phyloP scores from a whole-genome alignment of 2,797 vertebrate genomes.

The Euphonia xanthogaster region DNA sequence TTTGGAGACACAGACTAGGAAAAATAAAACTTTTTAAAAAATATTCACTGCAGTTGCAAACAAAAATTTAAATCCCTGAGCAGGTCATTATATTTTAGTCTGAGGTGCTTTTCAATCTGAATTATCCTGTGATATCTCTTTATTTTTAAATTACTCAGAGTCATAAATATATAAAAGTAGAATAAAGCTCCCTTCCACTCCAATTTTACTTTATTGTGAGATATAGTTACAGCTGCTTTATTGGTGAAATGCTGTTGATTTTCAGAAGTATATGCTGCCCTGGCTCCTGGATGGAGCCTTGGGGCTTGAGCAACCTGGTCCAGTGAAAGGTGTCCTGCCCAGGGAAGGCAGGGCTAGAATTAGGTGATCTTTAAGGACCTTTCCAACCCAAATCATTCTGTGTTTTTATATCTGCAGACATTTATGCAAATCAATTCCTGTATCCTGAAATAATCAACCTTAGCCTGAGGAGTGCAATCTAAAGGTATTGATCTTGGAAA shows the following conservation, averaged over 20 bases:
- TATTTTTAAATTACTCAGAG: neutral
- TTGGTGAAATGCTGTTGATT: neutral
- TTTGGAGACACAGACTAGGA: neutral
- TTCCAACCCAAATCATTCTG: neutral
- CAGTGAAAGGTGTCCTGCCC: neutral
- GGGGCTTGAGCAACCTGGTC: neutral
- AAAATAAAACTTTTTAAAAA: neutral
- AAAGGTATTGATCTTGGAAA: neutral
- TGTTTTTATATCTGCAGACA: neutral
- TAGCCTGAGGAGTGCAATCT: neutral
- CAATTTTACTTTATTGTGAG: neutral
- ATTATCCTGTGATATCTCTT: neutral
- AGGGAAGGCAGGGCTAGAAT: neutral
- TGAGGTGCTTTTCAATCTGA: neutral
- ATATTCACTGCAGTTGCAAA: neutral
- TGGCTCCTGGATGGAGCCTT: neutral
- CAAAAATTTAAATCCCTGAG: neutral
- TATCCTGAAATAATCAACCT: neutral
- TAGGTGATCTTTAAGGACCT: no score
- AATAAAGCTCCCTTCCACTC: neutral
- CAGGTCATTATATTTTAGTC: neutral
- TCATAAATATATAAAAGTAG: neutral
- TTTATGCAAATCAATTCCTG: accelerated
- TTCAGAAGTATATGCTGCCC: neutral
- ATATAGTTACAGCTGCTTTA: neutral